Percentiles rank a stretch among this genome's conserved stretches.
Conservation (phyloP, 2,888 invertebrate genomes). For the Heliconius hortense region DNA sequence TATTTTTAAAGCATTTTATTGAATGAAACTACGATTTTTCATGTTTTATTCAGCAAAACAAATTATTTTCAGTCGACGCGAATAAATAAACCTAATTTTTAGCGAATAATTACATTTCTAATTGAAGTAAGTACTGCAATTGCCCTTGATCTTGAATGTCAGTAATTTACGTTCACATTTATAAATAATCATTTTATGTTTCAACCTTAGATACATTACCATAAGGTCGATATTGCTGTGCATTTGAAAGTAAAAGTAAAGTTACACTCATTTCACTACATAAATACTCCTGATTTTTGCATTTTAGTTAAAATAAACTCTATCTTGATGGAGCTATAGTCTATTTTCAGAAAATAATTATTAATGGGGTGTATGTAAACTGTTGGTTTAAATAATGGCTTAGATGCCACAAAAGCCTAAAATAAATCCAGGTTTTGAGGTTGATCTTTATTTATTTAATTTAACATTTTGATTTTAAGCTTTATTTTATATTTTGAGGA, state of each 20-base stretch:
- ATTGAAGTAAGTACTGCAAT: constrained; percentile 36
- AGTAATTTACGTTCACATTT: constrained; percentile 42
- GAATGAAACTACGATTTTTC: constrained; percentile 5
- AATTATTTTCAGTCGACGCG: constrained; percentile 14
- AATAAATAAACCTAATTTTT: constrained; percentile 36
- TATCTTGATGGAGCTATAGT: neutral
- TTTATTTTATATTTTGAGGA: neutral
- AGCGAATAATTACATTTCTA: constrained; percentile 34
- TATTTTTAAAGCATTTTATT: neutral
- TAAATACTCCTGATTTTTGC: constrained; percentile 13
- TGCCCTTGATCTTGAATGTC: constrained; percentile 56
- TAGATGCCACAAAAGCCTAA: constrained; percentile 17
- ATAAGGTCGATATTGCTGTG: constrained; percentile 22
- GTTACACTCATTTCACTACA: constrained; percentile 42
- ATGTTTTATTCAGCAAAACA: constrained; percentile 1
- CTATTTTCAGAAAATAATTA: neutral
- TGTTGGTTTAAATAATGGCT: constrained; percentile 18
- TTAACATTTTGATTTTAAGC: neutral
- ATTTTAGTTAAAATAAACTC: neutral
- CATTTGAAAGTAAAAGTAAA: constrained; percentile 35
- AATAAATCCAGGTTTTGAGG: constrained; percentile 24
- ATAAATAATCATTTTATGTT: neutral
- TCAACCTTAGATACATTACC: fast-evolving
- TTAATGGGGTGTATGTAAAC: constrained; percentile 19
- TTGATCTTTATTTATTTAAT: constrained; percentile 8